A percentile compares a stretch with the other conserved stretches of the same genome.
Conservation (phyloP, 2,888 invertebrate genomes). For the Clusia tigrina region DNA sequence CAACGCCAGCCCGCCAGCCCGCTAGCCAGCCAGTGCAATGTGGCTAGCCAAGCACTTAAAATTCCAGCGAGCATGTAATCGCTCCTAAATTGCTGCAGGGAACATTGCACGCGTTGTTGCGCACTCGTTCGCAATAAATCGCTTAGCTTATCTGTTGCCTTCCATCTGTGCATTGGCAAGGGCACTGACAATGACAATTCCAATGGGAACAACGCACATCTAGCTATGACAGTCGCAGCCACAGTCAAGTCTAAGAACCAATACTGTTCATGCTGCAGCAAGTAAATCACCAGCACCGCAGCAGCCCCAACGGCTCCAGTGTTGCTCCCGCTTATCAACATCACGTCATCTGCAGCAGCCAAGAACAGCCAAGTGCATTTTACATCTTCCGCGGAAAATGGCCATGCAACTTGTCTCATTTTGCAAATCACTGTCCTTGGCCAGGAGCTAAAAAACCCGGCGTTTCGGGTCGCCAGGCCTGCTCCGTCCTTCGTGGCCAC, state of each 20-base stretch:
- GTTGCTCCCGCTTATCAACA: slow-evolving; percentile 45
- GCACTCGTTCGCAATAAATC: neutral
- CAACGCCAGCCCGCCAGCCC: neutral
- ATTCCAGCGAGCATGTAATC: slow-evolving; percentile 55
- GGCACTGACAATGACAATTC: neutral
- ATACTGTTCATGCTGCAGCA: neutral
- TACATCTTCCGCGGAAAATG: slow-evolving; percentile 55
- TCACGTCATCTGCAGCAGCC: slow-evolving; percentile 52
- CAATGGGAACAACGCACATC: neutral
- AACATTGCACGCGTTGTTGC: neutral
- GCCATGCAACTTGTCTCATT: slow-evolving; percentile 38
- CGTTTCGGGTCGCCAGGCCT: too few relatives aligned
- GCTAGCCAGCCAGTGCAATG: neutral
- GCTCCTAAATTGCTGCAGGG: slow-evolving; percentile 53
- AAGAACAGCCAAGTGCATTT: slow-evolving; percentile 33
- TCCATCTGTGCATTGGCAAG: neutral
- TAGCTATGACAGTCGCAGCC: too few relatives aligned
- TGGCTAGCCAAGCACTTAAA: slow-evolving; percentile 43
- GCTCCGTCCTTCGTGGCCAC: too few relatives aligned
- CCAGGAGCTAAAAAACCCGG: neutral
- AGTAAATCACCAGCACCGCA: neutral
- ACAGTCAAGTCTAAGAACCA: neutral
- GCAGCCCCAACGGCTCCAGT: neutral
- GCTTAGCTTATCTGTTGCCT: neutral
- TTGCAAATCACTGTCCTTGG: slow-evolving; percentile 3